Evolutionary conservation across 2,113 vertebrate species (phyloP).

Genomic region (Cygnus buccinator): DNA sequence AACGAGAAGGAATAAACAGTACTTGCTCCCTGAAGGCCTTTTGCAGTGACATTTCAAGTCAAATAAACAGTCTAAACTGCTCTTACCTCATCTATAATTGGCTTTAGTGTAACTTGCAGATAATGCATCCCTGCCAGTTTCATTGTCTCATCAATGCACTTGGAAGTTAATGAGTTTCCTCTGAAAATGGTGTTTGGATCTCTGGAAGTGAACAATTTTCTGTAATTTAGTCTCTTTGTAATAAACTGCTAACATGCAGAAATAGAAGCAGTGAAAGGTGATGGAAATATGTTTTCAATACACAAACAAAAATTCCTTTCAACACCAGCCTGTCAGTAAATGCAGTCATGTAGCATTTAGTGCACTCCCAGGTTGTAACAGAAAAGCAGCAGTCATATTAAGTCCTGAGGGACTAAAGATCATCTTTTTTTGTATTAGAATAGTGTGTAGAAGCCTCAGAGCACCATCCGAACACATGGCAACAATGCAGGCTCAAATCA

Average conservation of each 20-base stretch:
- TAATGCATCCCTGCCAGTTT: conserved; percentile 98
- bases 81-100: conserved; percentile 93
- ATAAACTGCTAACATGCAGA: not conserved
- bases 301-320: not conserved
- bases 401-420: not conserved
- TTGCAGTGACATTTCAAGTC: not conserved
- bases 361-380: not conserved
- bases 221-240: not conserved
- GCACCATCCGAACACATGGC: not conserved
- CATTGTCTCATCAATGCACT: conserved; percentile 99
- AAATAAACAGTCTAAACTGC: not conserved
- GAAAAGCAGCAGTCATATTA: not conserved
- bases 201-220: conserved; percentile 76
- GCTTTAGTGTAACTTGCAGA: conserved; percentile 94
- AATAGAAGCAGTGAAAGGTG: not conserved
- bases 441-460: not conserved
- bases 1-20: not conserved
- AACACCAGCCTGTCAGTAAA: not conserved
- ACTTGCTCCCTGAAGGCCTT: not conserved
- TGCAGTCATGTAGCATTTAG: not conserved
- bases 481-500: not conserved
- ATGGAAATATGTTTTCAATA: not conserved
- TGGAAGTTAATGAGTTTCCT: conserved; percentile 96
- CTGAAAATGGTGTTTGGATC: conserved; percentile 99
- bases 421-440: not conserved